Percentiles rank a stretch among this genome's conserved stretches.
phyloP scores from a whole-genome alignment of 2,797 vertebrate species.

The Salarias fasciatus region DNA sequence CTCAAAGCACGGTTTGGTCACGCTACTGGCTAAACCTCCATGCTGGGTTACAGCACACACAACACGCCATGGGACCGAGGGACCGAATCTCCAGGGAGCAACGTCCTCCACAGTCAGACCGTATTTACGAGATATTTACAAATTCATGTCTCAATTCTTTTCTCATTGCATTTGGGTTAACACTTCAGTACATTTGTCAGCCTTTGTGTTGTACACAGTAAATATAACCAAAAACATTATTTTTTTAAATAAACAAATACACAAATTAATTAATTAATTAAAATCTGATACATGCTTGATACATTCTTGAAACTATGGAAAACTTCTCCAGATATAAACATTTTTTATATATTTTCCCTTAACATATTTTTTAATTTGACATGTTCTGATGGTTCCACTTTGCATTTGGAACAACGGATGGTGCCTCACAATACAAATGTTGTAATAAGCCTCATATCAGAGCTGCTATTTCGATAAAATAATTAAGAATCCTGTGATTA shows the following conservation, averaged over 20 bases:
- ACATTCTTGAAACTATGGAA: too few relatives aligned
- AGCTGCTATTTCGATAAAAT: constrained; percentile 9
- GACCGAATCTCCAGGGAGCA: constrained; percentile 24
- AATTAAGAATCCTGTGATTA: constrained; percentile 38
- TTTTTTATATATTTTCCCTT: too few relatives aligned
- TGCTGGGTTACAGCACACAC: constrained; percentile 46
- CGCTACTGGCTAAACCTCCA: constrained; percentile 52
- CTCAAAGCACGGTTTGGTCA: constrained; percentile 46
- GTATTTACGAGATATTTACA: neutral
- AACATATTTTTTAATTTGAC: neutral
- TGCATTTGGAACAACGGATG: neutral
- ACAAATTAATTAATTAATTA: too few relatives aligned
- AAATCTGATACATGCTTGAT: too few relatives aligned
- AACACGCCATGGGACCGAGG: constrained; percentile 49
- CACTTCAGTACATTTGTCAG: too few relatives aligned
- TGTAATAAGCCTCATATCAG: constrained; percentile 1
- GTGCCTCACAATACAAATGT: neutral
- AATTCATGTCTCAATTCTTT: too few relatives aligned
- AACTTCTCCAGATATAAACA: too few relatives aligned
- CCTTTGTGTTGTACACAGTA: too few relatives aligned
- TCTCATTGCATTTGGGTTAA: too few relatives aligned
- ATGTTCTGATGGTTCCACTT: neutral
- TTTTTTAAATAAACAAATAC: too few relatives aligned
- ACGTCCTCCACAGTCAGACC: neutral
- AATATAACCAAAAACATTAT: too few relatives aligned